Evolutionary conservation across 2,113 vertebrate species (phyloP).

Genomic region (Trogon surrucura): DNA sequence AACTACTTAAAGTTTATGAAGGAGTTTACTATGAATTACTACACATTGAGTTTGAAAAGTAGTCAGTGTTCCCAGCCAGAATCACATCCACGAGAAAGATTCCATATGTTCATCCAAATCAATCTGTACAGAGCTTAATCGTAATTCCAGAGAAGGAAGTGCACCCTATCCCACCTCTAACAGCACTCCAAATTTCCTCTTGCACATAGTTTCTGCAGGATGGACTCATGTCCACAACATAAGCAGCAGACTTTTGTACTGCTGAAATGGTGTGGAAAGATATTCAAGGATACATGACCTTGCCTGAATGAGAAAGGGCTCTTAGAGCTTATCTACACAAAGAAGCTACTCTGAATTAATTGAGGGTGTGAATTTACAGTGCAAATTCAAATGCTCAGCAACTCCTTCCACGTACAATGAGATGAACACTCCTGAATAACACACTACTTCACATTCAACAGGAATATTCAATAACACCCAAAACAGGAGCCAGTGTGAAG

Average conservation of each 20-base stretch:
- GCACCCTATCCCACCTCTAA: neutral
- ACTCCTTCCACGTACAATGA: accelerated
- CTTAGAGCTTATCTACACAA: neutral
- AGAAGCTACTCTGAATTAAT: neutral
- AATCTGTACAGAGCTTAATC: neutral
- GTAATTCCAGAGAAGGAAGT: neutral
- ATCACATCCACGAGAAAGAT: neutral
- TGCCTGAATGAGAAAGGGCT: neutral
- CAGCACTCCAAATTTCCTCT: neutral
- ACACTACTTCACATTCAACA: neutral
- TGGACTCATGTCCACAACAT: neutral
- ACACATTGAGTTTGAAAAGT: neutral
- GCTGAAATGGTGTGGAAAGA: neutral
- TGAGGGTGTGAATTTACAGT: neutral
- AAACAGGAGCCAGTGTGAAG: neutral
- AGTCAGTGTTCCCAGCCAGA: neutral
- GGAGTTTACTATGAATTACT: neutral
- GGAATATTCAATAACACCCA: neutral
- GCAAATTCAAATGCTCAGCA: neutral
- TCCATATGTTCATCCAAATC: neutral
- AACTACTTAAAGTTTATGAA: neutral
- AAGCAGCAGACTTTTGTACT: neutral
- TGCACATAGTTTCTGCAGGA: neutral
- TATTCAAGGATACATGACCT: neutral
- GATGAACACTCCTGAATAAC: neutral